Evolutionary conservation across 2,888 invertebrate species (phyloP).

Genomic region (Thereva unica): DNA sequence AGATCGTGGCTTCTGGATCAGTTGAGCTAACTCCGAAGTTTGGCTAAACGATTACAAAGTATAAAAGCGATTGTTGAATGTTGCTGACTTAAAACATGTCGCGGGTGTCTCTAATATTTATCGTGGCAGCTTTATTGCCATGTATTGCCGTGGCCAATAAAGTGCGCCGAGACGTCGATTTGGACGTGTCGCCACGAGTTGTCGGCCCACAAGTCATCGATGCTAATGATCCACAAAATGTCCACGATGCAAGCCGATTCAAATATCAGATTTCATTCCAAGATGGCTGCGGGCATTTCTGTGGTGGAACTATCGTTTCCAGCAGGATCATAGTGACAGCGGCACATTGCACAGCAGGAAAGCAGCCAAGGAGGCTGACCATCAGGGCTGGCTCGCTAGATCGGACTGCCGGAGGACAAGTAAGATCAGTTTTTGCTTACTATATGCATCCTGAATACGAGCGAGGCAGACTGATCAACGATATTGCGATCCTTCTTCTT

Average conservation of each 20-base stretch:
- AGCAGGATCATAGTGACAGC: not conserved
- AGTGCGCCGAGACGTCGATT: no score
- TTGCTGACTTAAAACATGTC: no score
- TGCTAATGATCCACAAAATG: no score
- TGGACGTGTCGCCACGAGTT: no score
- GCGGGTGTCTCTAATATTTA: no score
- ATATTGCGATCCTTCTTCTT: not conserved
- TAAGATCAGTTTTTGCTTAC: constrained; percentile 4
- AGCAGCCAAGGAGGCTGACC: not conserved
- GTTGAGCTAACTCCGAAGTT: no score
- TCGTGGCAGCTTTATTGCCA: no score
- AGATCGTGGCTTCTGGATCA: no score
- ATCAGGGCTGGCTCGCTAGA: not conserved
- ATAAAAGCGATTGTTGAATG: no score
- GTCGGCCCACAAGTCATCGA: no score
- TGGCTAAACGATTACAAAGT: no score
- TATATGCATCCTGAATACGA: not conserved
- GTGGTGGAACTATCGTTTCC: constrained; percentile 8
- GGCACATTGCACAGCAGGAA: not conserved
- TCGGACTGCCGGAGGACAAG: not conserved
- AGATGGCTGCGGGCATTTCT: not conserved
- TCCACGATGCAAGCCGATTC: not conserved
- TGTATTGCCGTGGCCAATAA: no score
- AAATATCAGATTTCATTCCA: not conserved
- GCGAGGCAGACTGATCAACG: not conserved